These are phyloP conservation scores for Drosophila imparisetae DNA, from an alignment of 2,888 invertebrate genomes.

Conservation along the genomic window DNA sequence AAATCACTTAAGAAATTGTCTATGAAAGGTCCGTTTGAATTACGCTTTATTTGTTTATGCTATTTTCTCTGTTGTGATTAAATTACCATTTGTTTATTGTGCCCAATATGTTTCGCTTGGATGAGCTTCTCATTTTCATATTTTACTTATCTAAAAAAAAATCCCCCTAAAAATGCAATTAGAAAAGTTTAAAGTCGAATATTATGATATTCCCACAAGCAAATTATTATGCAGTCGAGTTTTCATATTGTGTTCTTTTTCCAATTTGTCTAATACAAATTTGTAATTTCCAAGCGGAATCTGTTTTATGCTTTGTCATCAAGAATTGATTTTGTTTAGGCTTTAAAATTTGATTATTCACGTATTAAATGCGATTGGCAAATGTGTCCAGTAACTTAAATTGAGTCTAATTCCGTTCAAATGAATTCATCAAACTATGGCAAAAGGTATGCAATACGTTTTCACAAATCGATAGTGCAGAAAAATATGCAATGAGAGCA, in stretches of 20 bases:
- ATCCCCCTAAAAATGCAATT: constrained; percentile 39
- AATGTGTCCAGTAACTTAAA: constrained; percentile 29
- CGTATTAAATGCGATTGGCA: not conserved
- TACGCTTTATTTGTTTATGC: constrained; percentile 62
- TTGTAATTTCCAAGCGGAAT: not conserved
- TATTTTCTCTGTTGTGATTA: constrained; percentile 60
- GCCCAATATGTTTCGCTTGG: constrained; percentile 61
- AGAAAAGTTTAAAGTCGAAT: constrained; percentile 50
- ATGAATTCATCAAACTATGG: constrained; percentile 17
- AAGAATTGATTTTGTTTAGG: not conserved
- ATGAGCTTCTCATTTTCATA: constrained; percentile 30
- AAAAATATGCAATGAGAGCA: constrained; percentile 4
- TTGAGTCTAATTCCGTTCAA: not conserved
- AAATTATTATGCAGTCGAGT: constrained; percentile 40
- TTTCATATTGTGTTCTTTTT: constrained; percentile 18
- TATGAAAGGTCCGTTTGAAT: constrained; percentile 47
- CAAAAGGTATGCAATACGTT: constrained; percentile 22
- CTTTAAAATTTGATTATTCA: not conserved
- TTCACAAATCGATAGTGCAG: constrained; percentile 7
- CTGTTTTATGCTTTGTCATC: not conserved
- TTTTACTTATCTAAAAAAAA: not conserved
- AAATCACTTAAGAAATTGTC: constrained; percentile 47
- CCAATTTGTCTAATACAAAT: not conserved
- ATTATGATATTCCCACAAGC: constrained; percentile 18
- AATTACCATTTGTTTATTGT: constrained; percentile 71